These are phyloP conservation scores for Cheilosia vernalis DNA, from an alignment of 2,888 invertebrate genomes.

Conservation along the genomic window DNA sequence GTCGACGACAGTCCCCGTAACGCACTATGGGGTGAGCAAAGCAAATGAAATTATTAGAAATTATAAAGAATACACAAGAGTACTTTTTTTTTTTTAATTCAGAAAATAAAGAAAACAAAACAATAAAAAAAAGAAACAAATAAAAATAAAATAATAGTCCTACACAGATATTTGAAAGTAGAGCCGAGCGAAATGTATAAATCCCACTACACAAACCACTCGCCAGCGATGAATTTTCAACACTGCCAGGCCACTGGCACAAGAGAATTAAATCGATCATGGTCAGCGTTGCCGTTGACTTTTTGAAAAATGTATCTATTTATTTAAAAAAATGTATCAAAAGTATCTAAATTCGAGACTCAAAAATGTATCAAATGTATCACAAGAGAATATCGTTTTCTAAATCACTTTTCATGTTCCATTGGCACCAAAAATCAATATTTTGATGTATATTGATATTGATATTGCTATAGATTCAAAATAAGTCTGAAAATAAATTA, in stretches of 20 bases:
- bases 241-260: constrained; percentile 13
- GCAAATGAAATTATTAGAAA: constrained; percentile 1
- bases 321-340: no score
- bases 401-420: no score
- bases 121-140: background rate
- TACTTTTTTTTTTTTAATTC: background rate
- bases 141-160: background rate
- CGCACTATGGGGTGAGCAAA: background rate
- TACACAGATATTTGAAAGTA: constrained; percentile 18
- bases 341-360: no score
- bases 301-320: no score
- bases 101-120: no score
- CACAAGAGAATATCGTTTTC: no score
- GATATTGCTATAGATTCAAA: no score
- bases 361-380: no score
- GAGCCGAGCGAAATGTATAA: background rate
- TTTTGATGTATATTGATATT: no score
- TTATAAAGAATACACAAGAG: background rate
- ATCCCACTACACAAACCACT: constrained; percentile 14
- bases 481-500: no score
- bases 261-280: constrained; percentile 34
- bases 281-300: no score
- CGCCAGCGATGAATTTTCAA: constrained; percentile 32
- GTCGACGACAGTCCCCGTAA: background rate
- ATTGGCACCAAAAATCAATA: no score